These are phyloP conservation scores for Australoheros scitulus DNA, from an alignment of 2,113 vertebrate genomes.

Conservation along the genomic window DNA sequence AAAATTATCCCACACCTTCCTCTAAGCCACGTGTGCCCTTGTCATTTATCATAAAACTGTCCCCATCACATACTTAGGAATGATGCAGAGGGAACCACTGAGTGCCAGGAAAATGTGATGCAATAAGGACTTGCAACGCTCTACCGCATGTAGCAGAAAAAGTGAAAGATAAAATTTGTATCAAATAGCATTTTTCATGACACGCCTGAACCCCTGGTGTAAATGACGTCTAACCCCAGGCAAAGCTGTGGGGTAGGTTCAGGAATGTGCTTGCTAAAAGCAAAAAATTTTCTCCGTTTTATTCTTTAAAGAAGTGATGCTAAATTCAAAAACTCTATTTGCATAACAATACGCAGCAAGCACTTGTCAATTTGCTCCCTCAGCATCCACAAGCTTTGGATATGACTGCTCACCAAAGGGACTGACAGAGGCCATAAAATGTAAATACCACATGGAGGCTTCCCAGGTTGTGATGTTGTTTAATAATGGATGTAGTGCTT, in stretches of 20 bases:
- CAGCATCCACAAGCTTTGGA: neutral
- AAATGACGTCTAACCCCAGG: slow-evolving; percentile 54
- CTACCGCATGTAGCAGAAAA: slow-evolving; percentile 1
- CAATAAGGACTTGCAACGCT: neutral
- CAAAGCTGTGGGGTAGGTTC: slow-evolving; percentile 42
- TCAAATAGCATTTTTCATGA: slow-evolving; percentile 69
- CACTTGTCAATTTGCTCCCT: slow-evolving; percentile 23
- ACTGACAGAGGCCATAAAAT: slow-evolving; percentile 31
- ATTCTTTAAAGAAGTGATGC: neutral
- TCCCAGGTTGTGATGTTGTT: slow-evolving; percentile 49
- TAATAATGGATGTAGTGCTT: slow-evolving; percentile 64
- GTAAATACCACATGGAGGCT: slow-evolving; percentile 44
- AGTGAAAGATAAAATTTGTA: slow-evolving; percentile 13
- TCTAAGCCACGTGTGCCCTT: slow-evolving; percentile 47
- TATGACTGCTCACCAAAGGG: slow-evolving; percentile 19
- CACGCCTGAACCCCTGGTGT: slow-evolving; percentile 25
- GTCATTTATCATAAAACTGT: slow-evolving; percentile 57
- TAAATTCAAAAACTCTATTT: slow-evolving; percentile 21
- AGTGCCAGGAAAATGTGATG: neutral
- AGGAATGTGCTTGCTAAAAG: slow-evolving; percentile 27
- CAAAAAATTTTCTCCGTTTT: slow-evolving; percentile 12
- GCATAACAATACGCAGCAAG: neutral
- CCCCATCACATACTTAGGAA: slow-evolving; percentile 25
- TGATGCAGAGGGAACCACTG: neutral
- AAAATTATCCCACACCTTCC: slow-evolving; percentile 45